Evolutionary conservation across 2,113 vertebrate genomes (phyloP), one percentile per base, ranked within the genome.

Genomic region (Corvus hawaiiensis): DNA sequence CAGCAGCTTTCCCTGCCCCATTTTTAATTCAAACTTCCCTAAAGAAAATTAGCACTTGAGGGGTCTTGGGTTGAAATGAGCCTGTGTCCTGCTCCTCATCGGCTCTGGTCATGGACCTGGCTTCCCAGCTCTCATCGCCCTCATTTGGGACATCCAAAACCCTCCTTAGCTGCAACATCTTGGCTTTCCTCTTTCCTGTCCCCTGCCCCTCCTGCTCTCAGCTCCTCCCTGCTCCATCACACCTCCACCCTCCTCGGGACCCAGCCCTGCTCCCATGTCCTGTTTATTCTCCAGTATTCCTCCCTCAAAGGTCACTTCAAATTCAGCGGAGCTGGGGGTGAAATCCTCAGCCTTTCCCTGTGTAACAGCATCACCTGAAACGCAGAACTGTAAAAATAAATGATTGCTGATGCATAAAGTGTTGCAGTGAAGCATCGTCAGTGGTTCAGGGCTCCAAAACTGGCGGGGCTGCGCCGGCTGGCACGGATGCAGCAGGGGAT

Each of bases 341-440:
- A 93, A 87, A 89, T 58, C 56, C 32, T 79, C 80, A 81, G 18
- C 69, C 27, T 39, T 79, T 90, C 23, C 35, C 74, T 24, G 35
- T 3, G 1, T 39, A 89, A 79, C 51, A 21, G 39, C 74, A 39
- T 37, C 49, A 7, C 74, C 67, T 73, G 84, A 69, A 89, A 82
- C 35, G 10, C 58, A 84, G 56, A 84, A 87, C 4, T 94, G 92
- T 94, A 79, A 90, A 95, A 91, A 93, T 79, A 84, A 96, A 82
- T 33, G 66, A 87, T 89, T 93, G 89, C 92, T 96, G 96, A 89
- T 92, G 95, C 89, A 97, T 66, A 64, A 92, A 96, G 83, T 87
- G 77, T 95, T 96, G 90, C 90, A 93, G 90, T 87, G 86, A 94
- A 81, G 55, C 66, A 62, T 33, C 3, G 0, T 52, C 85, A 76